Conservation (phyloP, 2,797 vertebrate species). For the Hydrolagus colliei region DNA sequence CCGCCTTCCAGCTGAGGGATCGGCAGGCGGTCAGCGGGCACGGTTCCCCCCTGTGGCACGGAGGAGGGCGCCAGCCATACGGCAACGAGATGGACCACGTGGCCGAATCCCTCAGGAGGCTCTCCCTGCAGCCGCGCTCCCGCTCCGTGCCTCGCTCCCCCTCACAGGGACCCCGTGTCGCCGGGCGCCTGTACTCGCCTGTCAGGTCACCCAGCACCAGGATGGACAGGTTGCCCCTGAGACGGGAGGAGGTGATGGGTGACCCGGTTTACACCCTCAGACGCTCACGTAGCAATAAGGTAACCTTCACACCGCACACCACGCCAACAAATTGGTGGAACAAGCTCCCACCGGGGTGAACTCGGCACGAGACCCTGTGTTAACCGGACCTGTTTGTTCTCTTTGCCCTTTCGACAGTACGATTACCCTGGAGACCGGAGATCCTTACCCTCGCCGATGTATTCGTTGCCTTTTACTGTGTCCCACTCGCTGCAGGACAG, state of each 20-base stretch:
- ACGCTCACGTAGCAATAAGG: constrained; percentile 86
- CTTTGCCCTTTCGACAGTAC: constrained; percentile 65
- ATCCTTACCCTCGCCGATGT: constrained; percentile 73
- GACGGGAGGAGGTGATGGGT: constrained; percentile 70
- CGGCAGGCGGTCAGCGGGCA: constrained; percentile 44
- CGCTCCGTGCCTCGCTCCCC: constrained; percentile 84
- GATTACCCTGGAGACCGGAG: constrained; percentile 81
- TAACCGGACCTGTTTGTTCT: constrained; percentile 22
- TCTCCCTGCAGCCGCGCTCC: constrained; percentile 79
- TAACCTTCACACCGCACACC: constrained; percentile 39
- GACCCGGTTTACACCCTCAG: constrained; percentile 77
- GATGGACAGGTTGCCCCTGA: constrained; percentile 62
- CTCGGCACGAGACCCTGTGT: background rate
- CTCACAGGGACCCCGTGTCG: constrained; percentile 72
- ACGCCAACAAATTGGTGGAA: background rate
- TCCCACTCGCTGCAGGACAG: constrained; percentile 83
- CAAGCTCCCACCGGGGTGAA: background rate
- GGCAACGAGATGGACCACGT: constrained; percentile 65
- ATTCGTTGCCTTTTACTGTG: constrained; percentile 78
- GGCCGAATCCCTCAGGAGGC: constrained; percentile 66
- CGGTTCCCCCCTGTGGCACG: constrained; percentile 50
- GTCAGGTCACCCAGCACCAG: constrained; percentile 71
- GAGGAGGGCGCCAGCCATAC: constrained; percentile 50
- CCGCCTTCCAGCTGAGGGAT: constrained; percentile 52
- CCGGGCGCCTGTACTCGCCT: constrained; percentile 71